Percentiles rank a stretch among this genome's conserved stretches.
Conservation (phyloP, 2,888 invertebrate genomes). For the Chalcis sispes region DNA sequence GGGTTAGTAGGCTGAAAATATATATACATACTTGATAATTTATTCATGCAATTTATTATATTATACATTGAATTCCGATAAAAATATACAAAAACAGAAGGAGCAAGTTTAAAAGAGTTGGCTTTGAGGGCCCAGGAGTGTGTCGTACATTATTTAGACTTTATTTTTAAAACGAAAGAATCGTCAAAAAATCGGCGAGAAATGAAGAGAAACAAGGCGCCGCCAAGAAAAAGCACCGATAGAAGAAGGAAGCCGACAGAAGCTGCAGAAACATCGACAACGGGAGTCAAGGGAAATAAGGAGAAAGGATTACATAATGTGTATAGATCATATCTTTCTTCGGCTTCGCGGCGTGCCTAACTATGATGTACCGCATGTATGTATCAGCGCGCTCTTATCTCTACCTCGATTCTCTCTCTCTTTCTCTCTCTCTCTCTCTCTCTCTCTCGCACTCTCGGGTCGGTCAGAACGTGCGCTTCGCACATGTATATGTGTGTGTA, state of each 20-base stretch:
- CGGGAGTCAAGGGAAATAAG: not conserved
- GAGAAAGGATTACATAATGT: constrained; percentile 73
- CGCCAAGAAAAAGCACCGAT: not conserved
- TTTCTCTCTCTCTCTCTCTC: too few relatives aligned
- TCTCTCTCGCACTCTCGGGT: not conserved
- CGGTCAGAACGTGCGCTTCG: not conserved
- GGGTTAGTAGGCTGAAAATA: too few relatives aligned
- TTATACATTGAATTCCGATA: too few relatives aligned
- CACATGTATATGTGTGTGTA: not conserved
- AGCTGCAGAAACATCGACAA: constrained; percentile 23
- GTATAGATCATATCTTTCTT: constrained; percentile 65
- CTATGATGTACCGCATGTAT: constrained; percentile 63
- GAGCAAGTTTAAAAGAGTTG: too few relatives aligned
- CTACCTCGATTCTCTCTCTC: constrained; percentile 31
- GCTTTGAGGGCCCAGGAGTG: too few relatives aligned
- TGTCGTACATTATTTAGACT: too few relatives aligned
- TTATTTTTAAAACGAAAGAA: not conserved
- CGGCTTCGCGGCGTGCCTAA: constrained; percentile 64
- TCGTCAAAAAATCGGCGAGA: not conserved
- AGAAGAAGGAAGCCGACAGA: constrained; percentile 7
- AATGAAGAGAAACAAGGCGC: not conserved
- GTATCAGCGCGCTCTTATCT: constrained; percentile 62
- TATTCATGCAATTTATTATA: too few relatives aligned
- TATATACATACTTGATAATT: too few relatives aligned
- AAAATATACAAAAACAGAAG: too few relatives aligned